phyloP scores from a whole-genome alignment of 23 tunicate species.

The Trididemnum miniatum region DNA sequence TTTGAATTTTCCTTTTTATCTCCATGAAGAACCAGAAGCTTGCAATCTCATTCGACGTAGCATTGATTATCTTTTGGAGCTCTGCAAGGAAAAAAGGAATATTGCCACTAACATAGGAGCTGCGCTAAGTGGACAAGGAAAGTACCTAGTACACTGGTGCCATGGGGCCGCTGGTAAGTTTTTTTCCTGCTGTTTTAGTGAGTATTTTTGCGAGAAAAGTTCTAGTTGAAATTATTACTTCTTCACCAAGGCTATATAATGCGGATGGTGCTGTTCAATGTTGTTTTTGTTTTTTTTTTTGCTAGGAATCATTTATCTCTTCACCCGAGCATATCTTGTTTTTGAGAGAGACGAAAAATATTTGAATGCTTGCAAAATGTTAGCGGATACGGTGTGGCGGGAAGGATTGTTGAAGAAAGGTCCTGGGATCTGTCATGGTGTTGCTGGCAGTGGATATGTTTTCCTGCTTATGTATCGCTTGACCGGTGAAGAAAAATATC shows the following conservation, averaged over 20 bases:
- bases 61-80: conserved; percentile 33
- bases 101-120: conserved; percentile 55
- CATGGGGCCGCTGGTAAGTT: conserved; percentile 70
- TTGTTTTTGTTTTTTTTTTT: too few relatives aligned
- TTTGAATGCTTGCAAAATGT: conserved; percentile 30
- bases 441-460: conserved; percentile 65
- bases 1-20: conserved; percentile 12
- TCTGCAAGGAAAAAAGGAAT: conserved; percentile 33
- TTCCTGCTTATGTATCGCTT: conserved; percentile 61
- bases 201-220: too few relatives aligned
- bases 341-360: conserved; percentile 34
- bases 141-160: conserved; percentile 75
- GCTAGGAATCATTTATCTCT: conserved; percentile 37
- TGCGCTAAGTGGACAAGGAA: conserved; percentile 34
- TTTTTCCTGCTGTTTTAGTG: too few relatives aligned
- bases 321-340: conserved; percentile 42
- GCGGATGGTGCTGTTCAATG: too few relatives aligned
- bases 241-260: too few relatives aligned
- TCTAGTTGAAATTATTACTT: too few relatives aligned
- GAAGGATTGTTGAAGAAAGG: conserved; percentile 63
- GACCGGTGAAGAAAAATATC: conserved; percentile 53
- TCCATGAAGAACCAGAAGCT: not conserved
- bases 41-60: not conserved
- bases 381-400: conserved; percentile 60
- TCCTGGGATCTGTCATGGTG: conserved; percentile 78